These are phyloP conservation scores for Cyclophora albipunctata DNA, from an alignment of 2,888 invertebrate species.

Conservation along the genomic window DNA sequence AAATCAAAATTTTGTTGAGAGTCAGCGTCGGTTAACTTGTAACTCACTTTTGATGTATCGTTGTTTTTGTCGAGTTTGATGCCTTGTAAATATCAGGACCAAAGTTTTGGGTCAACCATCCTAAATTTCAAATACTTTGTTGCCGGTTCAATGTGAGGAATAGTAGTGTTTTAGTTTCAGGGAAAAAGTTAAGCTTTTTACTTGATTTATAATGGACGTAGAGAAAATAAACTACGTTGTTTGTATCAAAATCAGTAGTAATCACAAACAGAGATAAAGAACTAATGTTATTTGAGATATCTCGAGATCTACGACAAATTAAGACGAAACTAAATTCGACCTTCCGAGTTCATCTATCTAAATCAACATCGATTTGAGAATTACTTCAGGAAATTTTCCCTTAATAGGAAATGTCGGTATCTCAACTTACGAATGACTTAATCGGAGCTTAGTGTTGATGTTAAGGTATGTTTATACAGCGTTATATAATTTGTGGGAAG, in stretches of 20 bases:
- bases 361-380: conserved; percentile 19
- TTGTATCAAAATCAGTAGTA: not conserved
- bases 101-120: conserved; percentile 53
- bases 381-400: conserved; percentile 9
- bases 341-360: conserved; percentile 22
- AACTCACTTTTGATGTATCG: conserved; percentile 71
- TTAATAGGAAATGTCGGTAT: conserved; percentile 9
- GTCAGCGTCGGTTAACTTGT: conserved; percentile 56
- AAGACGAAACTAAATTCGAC: conserved; percentile 27
- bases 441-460: conserved; percentile 7
- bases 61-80: conserved; percentile 61
- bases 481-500: conserved; percentile 27
- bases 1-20: conserved; percentile 51
- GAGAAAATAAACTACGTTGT: too few species aligned
- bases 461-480: conserved; percentile 8
- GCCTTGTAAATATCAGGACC: conserved; percentile 55
- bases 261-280: conserved; percentile 25
- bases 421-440: conserved; percentile 17
- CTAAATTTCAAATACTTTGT: conserved; percentile 34
- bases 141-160: conserved; percentile 22
- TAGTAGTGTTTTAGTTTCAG: conserved; percentile 2
- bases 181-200: conserved; percentile 6
- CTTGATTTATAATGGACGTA: too few species aligned
- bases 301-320: conserved; percentile 28
- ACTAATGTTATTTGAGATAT: conserved; percentile 13